A percentile compares a stretch with the other conserved stretches of the same genome.
Conservation (phyloP, 2,888 invertebrate genomes). For the Acanthosepion esculentum region DNA sequence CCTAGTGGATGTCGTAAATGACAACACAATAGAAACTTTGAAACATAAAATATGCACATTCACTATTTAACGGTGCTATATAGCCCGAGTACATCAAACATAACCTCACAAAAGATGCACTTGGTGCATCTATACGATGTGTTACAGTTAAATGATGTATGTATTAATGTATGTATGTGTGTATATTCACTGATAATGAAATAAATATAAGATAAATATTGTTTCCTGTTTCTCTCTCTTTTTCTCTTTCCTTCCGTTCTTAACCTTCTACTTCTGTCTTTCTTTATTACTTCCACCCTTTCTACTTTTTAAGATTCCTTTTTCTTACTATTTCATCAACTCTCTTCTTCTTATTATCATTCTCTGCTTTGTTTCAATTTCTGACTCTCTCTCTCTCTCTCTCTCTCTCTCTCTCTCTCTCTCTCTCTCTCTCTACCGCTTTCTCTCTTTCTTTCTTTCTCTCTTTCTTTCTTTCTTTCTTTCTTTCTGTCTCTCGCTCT, state of each 20-base stretch:
- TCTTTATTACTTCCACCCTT: not conserved
- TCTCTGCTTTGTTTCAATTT: not conserved
- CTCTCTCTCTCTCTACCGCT: too few species aligned
- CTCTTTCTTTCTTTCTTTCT: too few species aligned
- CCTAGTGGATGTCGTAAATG: too few species aligned
- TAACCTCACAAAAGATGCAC: not conserved
- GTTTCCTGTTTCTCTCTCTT: not conserved
- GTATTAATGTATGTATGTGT: not conserved
- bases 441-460: not conserved
- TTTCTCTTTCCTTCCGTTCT: not conserved
- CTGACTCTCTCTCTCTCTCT: too few species aligned
- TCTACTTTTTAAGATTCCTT: not conserved
- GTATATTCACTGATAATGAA: too few species aligned
- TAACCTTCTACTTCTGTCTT: not conserved
- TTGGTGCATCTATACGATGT: constrained; percentile 14
- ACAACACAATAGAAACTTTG: too few species aligned
- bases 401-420: not conserved
- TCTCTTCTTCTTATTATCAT: not conserved
- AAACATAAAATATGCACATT: too few species aligned
- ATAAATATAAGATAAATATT: too few species aligned
- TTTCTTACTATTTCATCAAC: too few species aligned
- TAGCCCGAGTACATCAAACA: not conserved
- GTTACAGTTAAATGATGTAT: not conserved
- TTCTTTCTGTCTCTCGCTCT: too few species aligned
- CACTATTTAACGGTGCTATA: not conserved